These are phyloP conservation scores for Epinotia brunnichana DNA, from an alignment of 2,888 invertebrate species.

Conservation along the genomic window DNA sequence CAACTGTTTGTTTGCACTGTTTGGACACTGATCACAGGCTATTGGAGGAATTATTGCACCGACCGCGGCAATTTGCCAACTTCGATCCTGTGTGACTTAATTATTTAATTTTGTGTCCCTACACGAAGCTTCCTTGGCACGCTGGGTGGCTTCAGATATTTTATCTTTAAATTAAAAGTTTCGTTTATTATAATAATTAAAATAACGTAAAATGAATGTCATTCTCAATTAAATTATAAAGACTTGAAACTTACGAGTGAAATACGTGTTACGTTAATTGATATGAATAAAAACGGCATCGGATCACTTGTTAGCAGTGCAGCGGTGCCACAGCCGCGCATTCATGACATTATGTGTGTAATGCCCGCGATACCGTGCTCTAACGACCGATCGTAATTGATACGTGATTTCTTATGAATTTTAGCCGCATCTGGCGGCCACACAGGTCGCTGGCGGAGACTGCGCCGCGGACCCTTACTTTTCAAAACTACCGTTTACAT, in stretches of 20 bases:
- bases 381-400: slow-evolving; percentile 68
- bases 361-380: slow-evolving; percentile 59
- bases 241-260: not conserved
- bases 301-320: slow-evolving; percentile 50
- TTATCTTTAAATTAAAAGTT: slow-evolving; percentile 24
- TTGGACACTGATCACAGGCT: slow-evolving; percentile 69
- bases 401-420: slow-evolving; percentile 66
- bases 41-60: slow-evolving; percentile 71
- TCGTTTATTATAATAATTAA: slow-evolving; percentile 33
- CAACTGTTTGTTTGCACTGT: slow-evolving; percentile 73
- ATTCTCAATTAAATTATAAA: slow-evolving; percentile 1
- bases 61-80: slow-evolving; percentile 68
- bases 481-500: slow-evolving; percentile 47
- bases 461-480: slow-evolving; percentile 9
- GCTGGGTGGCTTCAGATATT: slow-evolving; percentile 45
- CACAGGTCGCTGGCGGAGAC: slow-evolving; percentile 57
- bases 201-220: slow-evolving; percentile 19
- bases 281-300: slow-evolving; percentile 39
- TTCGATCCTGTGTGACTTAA: slow-evolving; percentile 57
- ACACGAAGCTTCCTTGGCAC: slow-evolving; percentile 48
- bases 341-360: slow-evolving; percentile 66
- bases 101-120: slow-evolving; percentile 44
- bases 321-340: slow-evolving; percentile 48
- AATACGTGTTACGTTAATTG: slow-evolving; percentile 33
- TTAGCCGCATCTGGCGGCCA: slow-evolving; percentile 66